Evolutionary conservation across 2,113 vertebrate genomes (phyloP), one percentile per base, ranked within the genome.

Genomic region (Oxyruncus cristatus): DNA sequence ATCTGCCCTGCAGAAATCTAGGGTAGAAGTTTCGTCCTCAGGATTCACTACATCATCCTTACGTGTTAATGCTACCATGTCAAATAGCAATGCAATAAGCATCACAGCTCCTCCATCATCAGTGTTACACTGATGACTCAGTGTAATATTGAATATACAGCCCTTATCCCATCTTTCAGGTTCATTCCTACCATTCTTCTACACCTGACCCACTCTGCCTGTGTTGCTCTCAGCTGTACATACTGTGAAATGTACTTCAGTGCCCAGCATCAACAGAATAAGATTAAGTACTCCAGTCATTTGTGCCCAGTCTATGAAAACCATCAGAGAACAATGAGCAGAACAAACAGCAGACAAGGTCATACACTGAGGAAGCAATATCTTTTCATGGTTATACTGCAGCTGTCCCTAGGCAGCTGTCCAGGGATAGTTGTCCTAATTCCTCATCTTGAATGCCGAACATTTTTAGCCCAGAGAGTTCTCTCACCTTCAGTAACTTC

Each of bases 361-460:
- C 55, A 58, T 50, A 41, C 33, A 66, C 7, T 2, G 0, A 67
- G 42, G 75, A 93, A 93, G 52, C 75, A 73, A 1, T 53, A 92
- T 41, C 68, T 95, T 93, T 71, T 78, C 62, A 68, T 27, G 20
- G 63, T 55, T 73, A 39, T 56, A 53, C 67, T 85, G 79, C 74
- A 90, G 88, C 66, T 94, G 92, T 91, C 85, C 62, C 39, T 35
- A 85, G 77, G 77, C 92, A 85, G 61, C 78, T 88, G 90, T 70
- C 78, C 75, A 86, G 72, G 63, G 63, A 67, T 47, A 59, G 30
- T n/a, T 84, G 47, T 81, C 76, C 76, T 89, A 74, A 84, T 77
- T 86, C 56, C 56, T 84, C 68, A 84, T 71, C 68, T 68, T 74
- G 73, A 83, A 78, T 41, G 37, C 50, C 59, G 44, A 92, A 79